Conservation (phyloP, 2,888 invertebrate species). For the Drosophila borealis region DNA sequence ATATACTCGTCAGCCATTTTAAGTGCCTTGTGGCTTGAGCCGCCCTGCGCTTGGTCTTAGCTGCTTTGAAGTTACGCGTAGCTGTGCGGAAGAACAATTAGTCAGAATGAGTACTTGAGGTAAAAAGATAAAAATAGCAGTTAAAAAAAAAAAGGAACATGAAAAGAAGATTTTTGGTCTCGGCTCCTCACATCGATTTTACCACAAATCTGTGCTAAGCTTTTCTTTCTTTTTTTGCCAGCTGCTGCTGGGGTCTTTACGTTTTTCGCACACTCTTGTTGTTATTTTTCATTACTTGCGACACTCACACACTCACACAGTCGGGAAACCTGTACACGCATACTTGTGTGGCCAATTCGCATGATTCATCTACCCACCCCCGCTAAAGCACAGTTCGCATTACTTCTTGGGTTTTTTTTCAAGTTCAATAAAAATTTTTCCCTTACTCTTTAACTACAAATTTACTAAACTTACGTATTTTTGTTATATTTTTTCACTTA, state of each 20-base stretch:
- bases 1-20: slow-evolving; percentile 84
- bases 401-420: slow-evolving; percentile 14
- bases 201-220: slow-evolving; percentile 31
- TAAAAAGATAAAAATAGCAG: slow-evolving; percentile 1
- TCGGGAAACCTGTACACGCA: slow-evolving; percentile 24
- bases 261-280: slow-evolving; percentile 57
- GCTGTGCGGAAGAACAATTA: slow-evolving; percentile 65
- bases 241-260: slow-evolving; percentile 30
- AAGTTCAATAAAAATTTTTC: not conserved
- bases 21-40: slow-evolving; percentile 60
- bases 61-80: slow-evolving; percentile 40
- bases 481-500: not conserved
- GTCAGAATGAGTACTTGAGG: slow-evolving; percentile 29
- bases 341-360: slow-evolving; percentile 41
- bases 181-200: slow-evolving; percentile 43
- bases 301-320: slow-evolving; percentile 12
- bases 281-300: slow-evolving; percentile 68
- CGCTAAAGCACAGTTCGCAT: slow-evolving; percentile 23
- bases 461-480: not conserved
- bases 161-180: not conserved
- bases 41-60: slow-evolving; percentile 28
- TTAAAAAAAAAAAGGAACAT: not conserved
- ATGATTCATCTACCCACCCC: slow-evolving; percentile 69
- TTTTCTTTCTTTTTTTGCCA: slow-evolving; percentile 26
- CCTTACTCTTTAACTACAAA: not conserved